phyloP scores from a whole-genome alignment of 2,888 invertebrate genomes.

The Ochlodes sylvanus region DNA sequence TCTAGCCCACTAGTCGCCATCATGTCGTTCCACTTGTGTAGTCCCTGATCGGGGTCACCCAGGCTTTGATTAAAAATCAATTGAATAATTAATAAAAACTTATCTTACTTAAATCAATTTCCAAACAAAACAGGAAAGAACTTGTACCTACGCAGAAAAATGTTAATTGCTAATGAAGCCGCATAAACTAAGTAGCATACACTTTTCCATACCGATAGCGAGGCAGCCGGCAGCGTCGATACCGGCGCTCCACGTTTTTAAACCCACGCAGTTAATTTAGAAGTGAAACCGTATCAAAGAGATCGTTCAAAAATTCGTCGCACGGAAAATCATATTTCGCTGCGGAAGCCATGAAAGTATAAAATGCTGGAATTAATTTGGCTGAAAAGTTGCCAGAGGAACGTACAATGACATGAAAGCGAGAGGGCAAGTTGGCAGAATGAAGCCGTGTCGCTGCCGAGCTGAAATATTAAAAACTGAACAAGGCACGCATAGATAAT shows the following conservation, averaged over 20 bases:
- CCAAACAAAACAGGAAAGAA: background rate
- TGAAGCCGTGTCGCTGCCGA: slow-evolving; percentile 69
- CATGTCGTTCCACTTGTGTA: too few species aligned
- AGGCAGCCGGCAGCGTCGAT: slow-evolving; percentile 8
- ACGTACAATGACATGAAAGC: slow-evolving; percentile 80
- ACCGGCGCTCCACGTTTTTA: slow-evolving; percentile 14
- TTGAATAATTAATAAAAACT: too few species aligned
- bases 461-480: slow-evolving; percentile 75
- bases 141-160: slow-evolving; percentile 1
- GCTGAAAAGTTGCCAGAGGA: slow-evolving; percentile 73
- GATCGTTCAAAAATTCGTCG: slow-evolving; percentile 59
- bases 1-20: too few species aligned
- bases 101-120: background rate
- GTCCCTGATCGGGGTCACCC: too few species aligned
- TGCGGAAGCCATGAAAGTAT: slow-evolving; percentile 73
- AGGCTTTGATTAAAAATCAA: too few species aligned
- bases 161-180: slow-evolving; percentile 30
- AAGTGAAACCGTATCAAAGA: slow-evolving; percentile 63
- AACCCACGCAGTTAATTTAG: slow-evolving; percentile 51
- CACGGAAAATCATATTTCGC: slow-evolving; percentile 76
- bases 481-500: slow-evolving; percentile 46
- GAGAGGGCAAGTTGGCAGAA: slow-evolving; percentile 73
- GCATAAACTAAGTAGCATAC: slow-evolving; percentile 15
- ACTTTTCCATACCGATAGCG: background rate
- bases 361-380: slow-evolving; percentile 77